Conservation (phyloP, 2,797 vertebrate species). For the Argya squamiceps region DNA sequence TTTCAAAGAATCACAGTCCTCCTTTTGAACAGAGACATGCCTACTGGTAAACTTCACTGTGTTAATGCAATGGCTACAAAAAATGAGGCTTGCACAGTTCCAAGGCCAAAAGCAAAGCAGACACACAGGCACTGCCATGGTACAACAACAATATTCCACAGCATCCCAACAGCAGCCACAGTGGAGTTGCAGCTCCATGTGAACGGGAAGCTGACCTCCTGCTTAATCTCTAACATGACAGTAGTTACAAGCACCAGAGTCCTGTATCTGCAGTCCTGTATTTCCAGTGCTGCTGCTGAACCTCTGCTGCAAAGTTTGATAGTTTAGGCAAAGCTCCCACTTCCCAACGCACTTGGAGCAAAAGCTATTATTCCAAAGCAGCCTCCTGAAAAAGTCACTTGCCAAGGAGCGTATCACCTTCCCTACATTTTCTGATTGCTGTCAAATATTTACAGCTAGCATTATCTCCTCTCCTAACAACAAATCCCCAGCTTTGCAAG, state of each 20-base stretch:
- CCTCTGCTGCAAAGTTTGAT: constrained; percentile 4
- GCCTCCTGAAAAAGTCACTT: constrained; percentile 23
- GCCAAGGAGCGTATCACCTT: background rate
- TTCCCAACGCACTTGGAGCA: background rate
- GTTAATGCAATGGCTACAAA: background rate
- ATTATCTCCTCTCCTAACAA: background rate
- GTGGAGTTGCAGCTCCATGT: background rate
- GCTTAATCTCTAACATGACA: background rate
- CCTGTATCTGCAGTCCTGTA: background rate
- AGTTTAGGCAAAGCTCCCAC: constrained; percentile 32
- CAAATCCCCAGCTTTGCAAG: background rate
- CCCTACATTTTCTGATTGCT: background rate
- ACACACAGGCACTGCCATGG: background rate
- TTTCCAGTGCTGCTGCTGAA: background rate
- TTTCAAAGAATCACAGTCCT: background rate
- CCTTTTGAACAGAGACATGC: background rate
- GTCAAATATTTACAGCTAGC: background rate
- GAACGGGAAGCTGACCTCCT: background rate
- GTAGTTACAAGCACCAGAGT: constrained; percentile 18
- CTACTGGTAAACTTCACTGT: background rate
- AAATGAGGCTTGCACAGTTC: background rate
- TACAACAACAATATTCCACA: background rate
- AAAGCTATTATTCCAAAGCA: constrained; percentile 16
- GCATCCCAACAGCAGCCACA: background rate
- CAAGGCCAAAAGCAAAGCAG: background rate